Conservation (phyloP, 2,888 invertebrate species). For the Dolichomitus sp. region DNA sequence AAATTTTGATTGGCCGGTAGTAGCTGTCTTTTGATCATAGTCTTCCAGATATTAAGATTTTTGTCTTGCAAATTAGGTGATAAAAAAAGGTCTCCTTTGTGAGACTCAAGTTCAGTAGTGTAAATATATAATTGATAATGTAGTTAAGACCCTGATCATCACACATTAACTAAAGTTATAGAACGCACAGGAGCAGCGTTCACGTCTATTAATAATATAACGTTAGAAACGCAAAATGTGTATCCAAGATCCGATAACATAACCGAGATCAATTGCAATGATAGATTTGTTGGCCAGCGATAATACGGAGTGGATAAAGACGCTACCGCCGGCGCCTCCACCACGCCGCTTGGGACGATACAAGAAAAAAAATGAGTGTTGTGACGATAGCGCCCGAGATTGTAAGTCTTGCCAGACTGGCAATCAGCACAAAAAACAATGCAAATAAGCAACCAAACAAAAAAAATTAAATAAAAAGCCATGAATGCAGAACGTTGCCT, state of each 20-base stretch:
- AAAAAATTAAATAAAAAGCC: constrained; percentile 71
- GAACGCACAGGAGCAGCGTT: constrained; percentile 39
- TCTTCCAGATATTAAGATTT: constrained; percentile 40
- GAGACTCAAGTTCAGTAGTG: constrained; percentile 36
- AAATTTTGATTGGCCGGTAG: constrained; percentile 44
- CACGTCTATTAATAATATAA: constrained; percentile 33
- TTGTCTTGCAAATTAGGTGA: constrained; percentile 44
- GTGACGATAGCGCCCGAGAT: constrained; percentile 85
- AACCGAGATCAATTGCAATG: constrained; percentile 75
- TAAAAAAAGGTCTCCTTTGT: constrained; percentile 26
- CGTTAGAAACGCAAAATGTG: constrained; percentile 20
- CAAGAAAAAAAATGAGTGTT: constrained; percentile 86
- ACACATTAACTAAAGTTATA: constrained; percentile 36
- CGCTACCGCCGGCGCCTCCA: constrained; percentile 79
- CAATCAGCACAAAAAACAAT: constrained; percentile 66
- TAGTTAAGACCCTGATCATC: constrained; percentile 44
- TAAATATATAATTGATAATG: constrained; percentile 47
- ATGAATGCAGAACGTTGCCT: constrained; percentile 83
- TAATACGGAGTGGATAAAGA: constrained; percentile 84
- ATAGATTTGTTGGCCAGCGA: constrained; percentile 80
- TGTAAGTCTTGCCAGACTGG: constrained; percentile 82
- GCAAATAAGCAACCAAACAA: constrained; percentile 68
- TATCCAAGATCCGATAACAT: constrained; percentile 43
- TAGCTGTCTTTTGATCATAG: constrained; percentile 14
- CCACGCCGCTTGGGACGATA: constrained; percentile 82